Percentiles rank a stretch among this genome's conserved stretches.
These are phyloP conservation scores for Tenrec ecaudatus DNA, from an alignment of 2,113 vertebrate species.

Conservation along the genomic window DNA sequence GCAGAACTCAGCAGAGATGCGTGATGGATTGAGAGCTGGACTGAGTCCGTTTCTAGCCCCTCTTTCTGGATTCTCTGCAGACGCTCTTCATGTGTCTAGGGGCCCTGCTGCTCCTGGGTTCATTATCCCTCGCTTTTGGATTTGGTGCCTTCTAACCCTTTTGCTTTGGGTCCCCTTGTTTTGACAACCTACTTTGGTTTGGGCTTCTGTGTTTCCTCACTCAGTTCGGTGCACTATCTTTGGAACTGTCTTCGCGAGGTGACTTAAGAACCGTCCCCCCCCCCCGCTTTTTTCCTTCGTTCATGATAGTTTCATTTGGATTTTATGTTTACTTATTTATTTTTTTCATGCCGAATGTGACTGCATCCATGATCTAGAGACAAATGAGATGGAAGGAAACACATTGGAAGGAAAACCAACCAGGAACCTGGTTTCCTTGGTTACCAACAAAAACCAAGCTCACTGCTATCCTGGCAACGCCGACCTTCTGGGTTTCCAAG, in stretches of 20 bases:
- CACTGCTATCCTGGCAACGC: no score
- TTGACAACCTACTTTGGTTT: background rate
- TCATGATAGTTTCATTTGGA: conserved; percentile 37
- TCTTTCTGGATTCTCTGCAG: conserved; percentile 22
- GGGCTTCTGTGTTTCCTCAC: background rate
- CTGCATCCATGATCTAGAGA: conserved; percentile 18
- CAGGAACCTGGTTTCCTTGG: background rate
- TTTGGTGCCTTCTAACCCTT: no score
- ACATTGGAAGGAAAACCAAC: background rate
- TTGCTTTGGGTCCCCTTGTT: background rate
- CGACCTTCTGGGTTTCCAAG: no score
- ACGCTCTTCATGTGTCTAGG: conserved; percentile 13
- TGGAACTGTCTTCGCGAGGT: background rate
- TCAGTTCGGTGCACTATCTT: conserved; percentile 32
- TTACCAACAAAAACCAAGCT: no score
- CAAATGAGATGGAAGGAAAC: conserved; percentile 22
- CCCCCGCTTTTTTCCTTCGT: conserved; percentile 27
- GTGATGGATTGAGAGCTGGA: background rate
- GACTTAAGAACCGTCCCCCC: conserved; percentile 62
- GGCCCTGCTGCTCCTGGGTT: background rate
- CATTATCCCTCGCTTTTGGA: no score
- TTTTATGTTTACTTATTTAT: conserved; percentile 29
- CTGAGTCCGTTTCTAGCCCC: background rate
- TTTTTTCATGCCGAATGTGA: background rate
- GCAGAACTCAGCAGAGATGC: conserved; percentile 7